Base-by-base conservation (phyloP, 2,888 invertebrate species). In the Horisme vitalbata region DNA sequence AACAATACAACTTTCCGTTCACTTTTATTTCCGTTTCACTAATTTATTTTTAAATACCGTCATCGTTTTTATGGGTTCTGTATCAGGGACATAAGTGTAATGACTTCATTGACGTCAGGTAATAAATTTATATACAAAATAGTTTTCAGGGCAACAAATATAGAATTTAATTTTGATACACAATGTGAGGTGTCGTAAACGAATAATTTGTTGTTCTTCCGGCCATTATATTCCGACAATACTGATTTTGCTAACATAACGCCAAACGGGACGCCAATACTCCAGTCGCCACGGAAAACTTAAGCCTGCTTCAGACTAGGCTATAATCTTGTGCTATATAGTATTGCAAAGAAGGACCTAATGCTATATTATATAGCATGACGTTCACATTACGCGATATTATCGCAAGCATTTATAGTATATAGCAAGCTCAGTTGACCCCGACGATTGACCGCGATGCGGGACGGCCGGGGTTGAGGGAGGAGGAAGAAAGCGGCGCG, bases 21-120 rank as follows among this genome's bases (percentile, higher is more conserved):
- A 47, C 41, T 41, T 28, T 37, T 35, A 41, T 14, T 41, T 12
- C n/a, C 11, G 33, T 36, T 41, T 24, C 30, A 21, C 24, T 41
- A 45, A 23, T 14, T 27, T 23, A 20, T 18, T 5, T 41, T 45
- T 32, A 27, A 31, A 21, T 46, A 31, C 46, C 26, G 14, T 51
- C 41, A 39, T 24, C 27, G 13, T 18, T 41, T 26, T 44, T 41
- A 36, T 33, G 12, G 20, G 13, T 44, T 26, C 23, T 34, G 30
- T 24, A 36, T 44, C 21, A 37, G 33, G 11, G 27, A 38, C 27
- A 24, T n/a, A 4, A 28, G 41, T 34, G 27, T 41, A 33, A 20
- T 27, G 37, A 37, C 32, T 24, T 6, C 26, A 11, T 33, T 45
- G 43, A 51, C 44, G 51, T 52, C 45, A 47, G 45, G 36, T 30